Evolutionary conservation across 2,113 vertebrate genomes (phyloP), one percentile per base, ranked within the genome.

Genomic region (Aptenodytes patagonicus): DNA sequence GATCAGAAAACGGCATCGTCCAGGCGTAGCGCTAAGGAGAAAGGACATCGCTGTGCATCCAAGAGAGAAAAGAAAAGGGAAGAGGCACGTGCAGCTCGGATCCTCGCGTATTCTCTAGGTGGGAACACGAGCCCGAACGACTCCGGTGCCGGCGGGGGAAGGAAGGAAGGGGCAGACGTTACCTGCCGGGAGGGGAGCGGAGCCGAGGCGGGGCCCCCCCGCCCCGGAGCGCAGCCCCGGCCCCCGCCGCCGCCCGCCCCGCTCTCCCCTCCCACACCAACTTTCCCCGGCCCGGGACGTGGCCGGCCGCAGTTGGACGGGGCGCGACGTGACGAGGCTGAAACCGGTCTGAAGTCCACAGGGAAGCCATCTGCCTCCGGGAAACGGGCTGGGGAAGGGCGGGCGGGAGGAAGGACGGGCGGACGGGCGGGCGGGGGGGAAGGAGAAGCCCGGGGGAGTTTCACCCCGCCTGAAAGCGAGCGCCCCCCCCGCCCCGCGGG

Each of bases 281-380:
- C 90, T 94, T 93, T 79, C 93, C 83, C 65, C 55, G 78, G 77
- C 47, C 70, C 90, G 70, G 81, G 94, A 96, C 95, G 96, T 78
- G 96, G 94, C 97, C 87, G 62, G 9, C 66, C 22, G 93, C 87
- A n/a, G 91, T 83, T 90, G 94, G 95, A 22, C 17, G n/a, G n/a
- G 66, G 66, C 93, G 57, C 34, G 72, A 46, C 75, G 78, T 94
- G 96, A 94, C 89, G 70, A 83, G 73, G 76, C 75, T 89, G 68
- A 65, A 91, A 82, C 68, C 65, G 60, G 96, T 87, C 91, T 95
- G 77, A 96, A 96, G 97, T 95, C 95, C 96, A 97, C 94, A 93
- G 95, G 95, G 97, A 87, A 95, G n/a, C 94, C 91, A 87, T 75
- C 97, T 64, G 90, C 94, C 94, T 78, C 29, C 72, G 66, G 76